Conservation (phyloP, 2,888 invertebrate genomes). For the Dugesia japonica region DNA sequence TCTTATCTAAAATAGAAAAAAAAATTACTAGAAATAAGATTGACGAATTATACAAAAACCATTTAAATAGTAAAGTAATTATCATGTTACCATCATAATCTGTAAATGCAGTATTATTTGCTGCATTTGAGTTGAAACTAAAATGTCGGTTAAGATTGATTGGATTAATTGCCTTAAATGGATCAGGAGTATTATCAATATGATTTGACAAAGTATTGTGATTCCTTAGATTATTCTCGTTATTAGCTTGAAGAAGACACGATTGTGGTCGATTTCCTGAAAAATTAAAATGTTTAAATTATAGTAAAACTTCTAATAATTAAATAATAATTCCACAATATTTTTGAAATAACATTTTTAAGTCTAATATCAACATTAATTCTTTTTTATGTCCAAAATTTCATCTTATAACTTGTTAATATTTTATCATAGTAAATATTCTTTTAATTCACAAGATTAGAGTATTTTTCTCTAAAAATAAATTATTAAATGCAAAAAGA, state of each 20-base stretch:
- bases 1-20: neutral
- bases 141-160: neutral
- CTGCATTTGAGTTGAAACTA: neutral
- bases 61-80: neutral
- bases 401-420: no score
- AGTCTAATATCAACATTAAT: no score
- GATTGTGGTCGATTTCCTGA: neutral
- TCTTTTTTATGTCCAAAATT: no score
- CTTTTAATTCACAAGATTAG: no score
- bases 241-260: no score
- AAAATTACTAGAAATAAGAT: neutral
- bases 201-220: neutral
- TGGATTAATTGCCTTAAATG: neutral
- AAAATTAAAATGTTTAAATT: no score
- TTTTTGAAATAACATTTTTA: no score
- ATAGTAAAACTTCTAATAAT: no score
- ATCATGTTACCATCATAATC: neutral
- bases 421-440: no score
- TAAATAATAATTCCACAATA: no score
- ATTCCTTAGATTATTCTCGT: neutral
- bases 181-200: neutral
- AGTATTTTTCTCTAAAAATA: no score
- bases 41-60: neutral
- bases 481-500: no score
- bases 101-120: neutral